phyloP scores from a whole-genome alignment of 2,888 invertebrate genomes.

The Torymus tubicola region DNA sequence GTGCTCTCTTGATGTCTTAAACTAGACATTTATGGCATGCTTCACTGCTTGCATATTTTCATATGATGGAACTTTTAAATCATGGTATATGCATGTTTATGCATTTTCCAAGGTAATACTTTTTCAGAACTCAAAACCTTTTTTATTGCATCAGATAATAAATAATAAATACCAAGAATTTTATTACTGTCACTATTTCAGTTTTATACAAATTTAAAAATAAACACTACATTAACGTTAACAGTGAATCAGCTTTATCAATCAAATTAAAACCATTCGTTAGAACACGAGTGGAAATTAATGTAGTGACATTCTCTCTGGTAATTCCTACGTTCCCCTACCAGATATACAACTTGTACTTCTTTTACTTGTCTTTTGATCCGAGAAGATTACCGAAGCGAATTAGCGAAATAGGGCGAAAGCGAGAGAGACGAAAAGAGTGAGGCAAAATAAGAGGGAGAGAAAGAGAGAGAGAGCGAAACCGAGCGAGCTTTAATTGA shows the following conservation, averaged over 20 bases:
- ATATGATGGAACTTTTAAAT: slow-evolving; percentile 35
- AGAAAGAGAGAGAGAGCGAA: slow-evolving; percentile 3
- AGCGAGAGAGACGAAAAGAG: background rate
- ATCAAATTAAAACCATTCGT: too few species aligned
- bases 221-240: too few species aligned
- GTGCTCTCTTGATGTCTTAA: slow-evolving; percentile 23
- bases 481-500: slow-evolving; percentile 42
- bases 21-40: slow-evolving; percentile 41
- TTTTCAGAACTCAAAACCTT: background rate
- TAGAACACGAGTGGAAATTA: background rate
- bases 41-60: slow-evolving; percentile 44
- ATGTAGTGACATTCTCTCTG: background rate
- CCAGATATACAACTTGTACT: slow-evolving; percentile 8
- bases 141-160: background rate
- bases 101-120: background rate
- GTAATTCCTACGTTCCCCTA: background rate
- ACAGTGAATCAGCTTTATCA: too few species aligned
- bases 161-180: too few species aligned
- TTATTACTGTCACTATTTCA: too few species aligned
- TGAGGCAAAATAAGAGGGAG: background rate
- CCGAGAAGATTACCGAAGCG: slow-evolving; percentile 20
- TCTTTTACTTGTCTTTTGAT: slow-evolving; percentile 32
- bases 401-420: slow-evolving; percentile 42
- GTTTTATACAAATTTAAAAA: too few species aligned
- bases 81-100: slow-evolving; percentile 4